Conservation (phyloP, 1,140 invertebrate species). For the Drosophila lowei region DNA sequence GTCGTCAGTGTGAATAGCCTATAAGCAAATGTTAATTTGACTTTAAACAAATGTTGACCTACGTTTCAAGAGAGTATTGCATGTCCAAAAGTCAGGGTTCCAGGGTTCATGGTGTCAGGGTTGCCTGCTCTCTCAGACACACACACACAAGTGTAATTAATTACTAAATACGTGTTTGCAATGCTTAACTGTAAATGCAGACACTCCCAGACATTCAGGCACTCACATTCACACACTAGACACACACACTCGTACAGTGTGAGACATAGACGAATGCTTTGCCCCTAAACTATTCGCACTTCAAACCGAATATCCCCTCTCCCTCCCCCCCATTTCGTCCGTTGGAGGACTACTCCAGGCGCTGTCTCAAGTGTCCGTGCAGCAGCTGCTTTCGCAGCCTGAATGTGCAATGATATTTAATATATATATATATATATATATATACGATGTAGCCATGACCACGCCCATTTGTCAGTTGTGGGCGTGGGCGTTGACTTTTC, state of each 20-base stretch:
- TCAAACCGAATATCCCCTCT: slow-evolving; percentile 46
- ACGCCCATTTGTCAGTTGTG: slow-evolving; percentile 37
- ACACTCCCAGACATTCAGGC: too few relatives aligned
- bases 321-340: not conserved
- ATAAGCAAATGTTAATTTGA: too few relatives aligned
- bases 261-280: slow-evolving; percentile 22
- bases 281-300: slow-evolving; percentile 68
- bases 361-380: slow-evolving; percentile 50
- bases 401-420: slow-evolving; percentile 24
- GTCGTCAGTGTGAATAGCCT: too few relatives aligned
- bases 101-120: slow-evolving; percentile 6
- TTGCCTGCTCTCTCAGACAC: not conserved
- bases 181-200: slow-evolving; percentile 43
- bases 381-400: not conserved
- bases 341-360: slow-evolving; percentile 21
- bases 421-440: slow-evolving; percentile 28
- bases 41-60: too few relatives aligned
- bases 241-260: slow-evolving; percentile 2
- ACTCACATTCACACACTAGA: not conserved
- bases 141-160: slow-evolving; percentile 66
- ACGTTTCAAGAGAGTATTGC: slow-evolving; percentile 44
- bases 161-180: slow-evolving; percentile 72
- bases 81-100: slow-evolving; percentile 49
- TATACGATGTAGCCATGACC: slow-evolving; percentile 12
- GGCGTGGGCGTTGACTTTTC: slow-evolving; percentile 17